These are phyloP conservation scores for Nymphalis polychloros DNA, from an alignment of 2,888 invertebrate genomes.

Conservation along the genomic window DNA sequence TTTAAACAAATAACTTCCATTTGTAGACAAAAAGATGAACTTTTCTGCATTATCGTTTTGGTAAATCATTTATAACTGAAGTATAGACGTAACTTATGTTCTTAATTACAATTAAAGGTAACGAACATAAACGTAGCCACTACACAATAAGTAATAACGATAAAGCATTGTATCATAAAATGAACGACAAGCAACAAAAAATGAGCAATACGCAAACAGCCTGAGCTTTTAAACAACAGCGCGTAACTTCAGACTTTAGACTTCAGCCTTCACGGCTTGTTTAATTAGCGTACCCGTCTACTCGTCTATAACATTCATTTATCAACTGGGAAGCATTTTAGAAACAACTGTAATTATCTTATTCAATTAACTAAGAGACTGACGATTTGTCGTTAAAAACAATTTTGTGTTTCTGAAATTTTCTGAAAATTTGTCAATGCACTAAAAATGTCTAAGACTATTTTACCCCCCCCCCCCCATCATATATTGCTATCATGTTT, in stretches of 20 bases:
- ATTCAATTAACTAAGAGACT: slow-evolving; percentile 41
- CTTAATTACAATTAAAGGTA: slow-evolving; percentile 27
- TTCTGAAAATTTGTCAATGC: slow-evolving; percentile 15
- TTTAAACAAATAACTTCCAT: slow-evolving; percentile 35
- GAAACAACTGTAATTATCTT: slow-evolving; percentile 40
- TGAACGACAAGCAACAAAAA: slow-evolving; percentile 22
- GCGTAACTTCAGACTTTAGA: slow-evolving; percentile 27
- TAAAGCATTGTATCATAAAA: slow-evolving; percentile 35
- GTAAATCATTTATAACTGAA: too few species aligned
- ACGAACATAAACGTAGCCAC: slow-evolving; percentile 22
- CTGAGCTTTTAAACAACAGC: slow-evolving; percentile 35
- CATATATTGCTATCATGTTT: too few species aligned
- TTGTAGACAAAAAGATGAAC: slow-evolving; percentile 21
- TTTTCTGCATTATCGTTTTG: slow-evolving; percentile 9
- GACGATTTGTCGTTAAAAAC: slow-evolving; percentile 26
- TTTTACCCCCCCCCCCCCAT: too few species aligned
- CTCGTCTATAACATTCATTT: slow-evolving; percentile 40
- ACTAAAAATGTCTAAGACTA: background rate
- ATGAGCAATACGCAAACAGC: slow-evolving; percentile 18
- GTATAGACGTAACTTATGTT: too few species aligned
- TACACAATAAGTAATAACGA: slow-evolving; percentile 34
- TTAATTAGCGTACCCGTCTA: slow-evolving; percentile 37
- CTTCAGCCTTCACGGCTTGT: slow-evolving; percentile 34
- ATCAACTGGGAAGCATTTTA: slow-evolving; percentile 43
- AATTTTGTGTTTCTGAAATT: slow-evolving; percentile 17